Conservation (phyloP, 1,140 invertebrate species). For the Sarcophaga peregrina region DNA sequence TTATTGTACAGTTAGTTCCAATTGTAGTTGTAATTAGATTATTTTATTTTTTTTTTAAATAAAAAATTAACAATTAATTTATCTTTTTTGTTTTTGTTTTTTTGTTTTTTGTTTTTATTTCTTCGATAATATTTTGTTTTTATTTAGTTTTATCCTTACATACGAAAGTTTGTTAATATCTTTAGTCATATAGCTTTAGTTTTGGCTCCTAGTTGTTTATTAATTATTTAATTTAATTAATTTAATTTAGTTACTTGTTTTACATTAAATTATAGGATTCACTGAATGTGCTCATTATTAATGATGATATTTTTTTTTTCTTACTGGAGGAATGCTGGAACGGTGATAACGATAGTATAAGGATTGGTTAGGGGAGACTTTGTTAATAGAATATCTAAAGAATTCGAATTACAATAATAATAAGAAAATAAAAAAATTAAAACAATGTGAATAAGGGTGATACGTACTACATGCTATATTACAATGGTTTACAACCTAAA, state of each 20-base stretch:
- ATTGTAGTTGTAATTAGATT: no score
- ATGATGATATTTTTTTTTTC: no score
- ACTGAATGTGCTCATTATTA: slow-evolving; percentile 35
- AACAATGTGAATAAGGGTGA: no score
- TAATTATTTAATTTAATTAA: background rate
- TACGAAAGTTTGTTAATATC: background rate
- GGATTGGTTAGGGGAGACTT: background rate
- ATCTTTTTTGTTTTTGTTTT: background rate
- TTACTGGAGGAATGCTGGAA: background rate
- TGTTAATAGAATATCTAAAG: no score
- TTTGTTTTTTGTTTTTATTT: background rate
- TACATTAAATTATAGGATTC: slow-evolving; percentile 32
- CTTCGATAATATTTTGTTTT: background rate
- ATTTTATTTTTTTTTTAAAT: no score
- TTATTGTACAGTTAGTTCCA: background rate
- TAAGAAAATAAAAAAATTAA: no score
- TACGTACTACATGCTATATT: background rate
- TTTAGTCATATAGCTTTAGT: no score
- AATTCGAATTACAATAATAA: no score
- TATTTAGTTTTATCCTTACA: background rate
- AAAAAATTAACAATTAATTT: background rate
- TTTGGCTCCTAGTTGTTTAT: no score
- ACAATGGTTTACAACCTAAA: slow-evolving; percentile 35
- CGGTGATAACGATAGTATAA: background rate
- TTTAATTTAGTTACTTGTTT: slow-evolving; percentile 21